Base-by-base conservation (phyloP, 1,140 invertebrate species). In the Heliconius eleuchia region DNA sequence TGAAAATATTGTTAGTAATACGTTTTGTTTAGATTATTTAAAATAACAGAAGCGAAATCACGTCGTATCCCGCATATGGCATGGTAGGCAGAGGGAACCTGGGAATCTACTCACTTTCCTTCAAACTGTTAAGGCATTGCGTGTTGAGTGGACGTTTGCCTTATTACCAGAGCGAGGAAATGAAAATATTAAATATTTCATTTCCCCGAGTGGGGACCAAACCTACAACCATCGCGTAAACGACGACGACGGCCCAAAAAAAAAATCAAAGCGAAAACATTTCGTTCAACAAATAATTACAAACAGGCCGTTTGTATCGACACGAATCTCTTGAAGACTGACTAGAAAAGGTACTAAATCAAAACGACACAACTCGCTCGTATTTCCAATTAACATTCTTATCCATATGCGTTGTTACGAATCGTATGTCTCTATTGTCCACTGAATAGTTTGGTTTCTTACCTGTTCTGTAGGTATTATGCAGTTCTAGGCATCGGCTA, bases 321-420 rank as follows among this genome's bases (percentile, higher is more conserved):
- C 77, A 84, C 82, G 80, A 85, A 88, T 86, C 84, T 85, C 86
- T 72, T 55, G 79, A 81, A 86, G 82, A 83, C 84, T 82, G 84
- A 83, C 86, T 88, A 89, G 87, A 87, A 89, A 88, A 77, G 81
- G 78, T 85, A 85, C 79, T 86, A 84, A 88, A 86, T 88, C 86
- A 88, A 83, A 89, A 86, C 84, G 86, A 82, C 84, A 81, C 78
- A 80, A 86, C 83, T 80, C 70, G 77, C 87, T 94, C 91, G 88
- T 89, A 94, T 94, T 92, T 88, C 91, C 84, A 90, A 91, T 94
- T 91, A 94, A 92, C 87, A 92, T 91, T 90, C 89, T 88, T 90
- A 85, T 91, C 88, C 86, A 87, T 89, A 88, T 89, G 89, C 88
- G 87, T 87, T 86, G 88, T 87, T 89, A 86, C 82, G 88, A 91